Evolutionary conservation across 30 jellyfish, hydroid and myxozoan species (phyloP).

Genomic region (Turritopsis rubra): DNA sequence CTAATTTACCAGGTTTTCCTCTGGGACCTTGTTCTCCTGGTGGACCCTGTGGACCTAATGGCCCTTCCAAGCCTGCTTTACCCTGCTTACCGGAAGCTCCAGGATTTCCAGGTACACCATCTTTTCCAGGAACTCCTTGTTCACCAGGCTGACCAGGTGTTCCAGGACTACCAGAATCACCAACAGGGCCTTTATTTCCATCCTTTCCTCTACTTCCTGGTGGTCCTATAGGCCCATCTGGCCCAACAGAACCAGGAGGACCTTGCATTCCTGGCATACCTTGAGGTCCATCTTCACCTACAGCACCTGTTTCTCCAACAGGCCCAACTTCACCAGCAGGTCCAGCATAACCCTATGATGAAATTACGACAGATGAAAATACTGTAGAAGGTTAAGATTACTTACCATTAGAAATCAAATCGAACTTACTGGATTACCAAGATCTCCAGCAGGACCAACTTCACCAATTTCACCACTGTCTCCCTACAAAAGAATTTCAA

Average conservation of each 20-base stretch:
- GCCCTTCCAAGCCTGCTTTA: constrained; percentile 22
- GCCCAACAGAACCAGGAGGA: constrained; percentile 45
- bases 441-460: constrained; percentile 26
- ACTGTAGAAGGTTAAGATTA: background rate
- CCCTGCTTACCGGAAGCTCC: constrained; percentile 43
- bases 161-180: constrained; percentile 24
- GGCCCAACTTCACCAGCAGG: constrained; percentile 63
- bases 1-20: constrained; percentile 28
- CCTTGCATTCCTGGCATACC: constrained; percentile 54
- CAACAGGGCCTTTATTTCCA: constrained; percentile 64
- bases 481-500: constrained; percentile 30
- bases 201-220: constrained; percentile 36
- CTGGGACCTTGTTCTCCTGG: constrained; percentile 27
- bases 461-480: constrained; percentile 59
- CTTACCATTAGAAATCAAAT: background rate
- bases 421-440: constrained; percentile 13
- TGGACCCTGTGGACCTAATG: constrained; percentile 18
- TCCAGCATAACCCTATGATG: constrained; percentile 33
- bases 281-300: constrained; percentile 34
- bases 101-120: constrained; percentile 17
- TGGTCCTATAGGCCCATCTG: constrained; percentile 44
- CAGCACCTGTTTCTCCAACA: constrained; percentile 63
- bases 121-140: constrained; percentile 26
- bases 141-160: constrained; percentile 40
- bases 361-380: background rate